Conservation (phyloP, 1,140 invertebrate genomes). For the Cecropterus lyciades region DNA sequence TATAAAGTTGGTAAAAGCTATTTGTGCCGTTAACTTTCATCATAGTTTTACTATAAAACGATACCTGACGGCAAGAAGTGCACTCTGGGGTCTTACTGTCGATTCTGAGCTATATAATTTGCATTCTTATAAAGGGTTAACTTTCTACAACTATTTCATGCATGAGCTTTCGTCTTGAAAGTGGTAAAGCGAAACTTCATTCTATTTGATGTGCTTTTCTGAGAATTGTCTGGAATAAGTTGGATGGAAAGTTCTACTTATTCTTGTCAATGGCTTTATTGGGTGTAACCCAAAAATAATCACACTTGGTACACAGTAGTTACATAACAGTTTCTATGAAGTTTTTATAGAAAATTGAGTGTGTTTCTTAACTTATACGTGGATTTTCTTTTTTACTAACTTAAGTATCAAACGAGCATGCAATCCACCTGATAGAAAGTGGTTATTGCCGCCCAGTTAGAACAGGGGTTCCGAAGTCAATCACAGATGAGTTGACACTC, state of each 20-base stretch:
- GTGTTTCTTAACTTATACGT: not conserved
- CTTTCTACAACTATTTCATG: slow-evolving; percentile 39
- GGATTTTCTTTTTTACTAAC: too few species aligned
- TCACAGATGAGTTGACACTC: too few species aligned
- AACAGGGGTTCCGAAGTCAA: too few species aligned
- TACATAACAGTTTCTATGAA: slow-evolving; percentile 5
- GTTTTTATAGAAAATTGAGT: not conserved
- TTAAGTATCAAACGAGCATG: too few species aligned
- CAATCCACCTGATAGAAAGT: too few species aligned
- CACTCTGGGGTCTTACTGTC: slow-evolving; percentile 43
- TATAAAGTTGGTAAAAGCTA: too few species aligned
- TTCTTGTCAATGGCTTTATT: slow-evolving; percentile 23
- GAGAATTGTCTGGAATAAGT: slow-evolving; percentile 17
- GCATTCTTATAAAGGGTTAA: slow-evolving; percentile 56
- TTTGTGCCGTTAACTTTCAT: not conserved
- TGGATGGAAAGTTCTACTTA: slow-evolving; percentile 5
- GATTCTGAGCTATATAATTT: slow-evolving; percentile 55
- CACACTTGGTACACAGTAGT: slow-evolving; percentile 10
- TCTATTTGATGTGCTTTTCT: slow-evolving; percentile 32
- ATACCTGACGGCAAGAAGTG: slow-evolving; percentile 35
- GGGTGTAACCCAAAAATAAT: not conserved
- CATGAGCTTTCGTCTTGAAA: slow-evolving; percentile 24
- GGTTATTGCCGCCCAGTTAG: too few species aligned
- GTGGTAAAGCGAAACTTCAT: slow-evolving; percentile 15
- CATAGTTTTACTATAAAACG: not conserved